Evolutionary conservation across 1,140 invertebrate genomes (phyloP).

Genomic region (Nasonia vitripennis): DNA sequence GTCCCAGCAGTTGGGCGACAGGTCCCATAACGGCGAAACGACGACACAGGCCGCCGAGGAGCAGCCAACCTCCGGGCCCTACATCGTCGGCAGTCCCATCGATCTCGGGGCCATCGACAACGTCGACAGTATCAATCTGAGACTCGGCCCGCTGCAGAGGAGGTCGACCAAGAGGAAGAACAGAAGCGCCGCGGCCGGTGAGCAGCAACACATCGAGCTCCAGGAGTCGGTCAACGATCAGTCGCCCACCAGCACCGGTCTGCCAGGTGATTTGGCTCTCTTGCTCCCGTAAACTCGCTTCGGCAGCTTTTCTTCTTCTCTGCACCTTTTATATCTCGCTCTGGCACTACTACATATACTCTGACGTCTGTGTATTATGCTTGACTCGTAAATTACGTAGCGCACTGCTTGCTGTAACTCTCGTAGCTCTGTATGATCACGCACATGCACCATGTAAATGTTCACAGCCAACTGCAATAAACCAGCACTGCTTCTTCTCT

Average conservation of each 20-base stretch:
- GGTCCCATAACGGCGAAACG: constrained; percentile 57
- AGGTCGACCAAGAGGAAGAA: constrained; percentile 51
- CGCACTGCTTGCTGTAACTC: not conserved
- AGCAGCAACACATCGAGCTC: constrained; percentile 68
- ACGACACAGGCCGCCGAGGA: constrained; percentile 42
- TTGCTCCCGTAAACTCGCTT: not conserved
- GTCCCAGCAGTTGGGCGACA: constrained; percentile 55
- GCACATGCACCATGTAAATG: not conserved
- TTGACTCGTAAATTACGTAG: not conserved
- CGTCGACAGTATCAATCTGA: constrained; percentile 69
- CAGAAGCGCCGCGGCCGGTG: constrained; percentile 39
- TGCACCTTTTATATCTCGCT: not conserved
- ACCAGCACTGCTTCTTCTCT: not conserved
- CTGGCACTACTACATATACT: too few relatives aligned
- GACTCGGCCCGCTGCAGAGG: constrained; percentile 51
- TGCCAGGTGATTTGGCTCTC: not conserved
- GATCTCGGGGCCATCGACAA: constrained; percentile 71
- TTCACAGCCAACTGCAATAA: not conserved
- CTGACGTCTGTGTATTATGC: not conserved
- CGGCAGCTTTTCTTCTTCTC: not conserved
- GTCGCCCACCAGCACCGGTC: not conserved
- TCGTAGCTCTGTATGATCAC: not conserved
- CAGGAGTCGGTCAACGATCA: constrained; percentile 60
- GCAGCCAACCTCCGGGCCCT: constrained; percentile 63
- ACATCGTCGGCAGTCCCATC: constrained; percentile 72